Percentiles rank a stretch among this genome's conserved stretches.
phyloP scores from a whole-genome alignment of 1,140 invertebrate genomes.

The fruit fly (Drosophila melanogaster) region Release_6_plus_ISO1_MT NT_033777.3:31213501-31214000 shows the following conservation, averaged over 20 bases:
- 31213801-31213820: constrained; percentile 85
- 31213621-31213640: not conserved
- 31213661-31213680: constrained; percentile 89
- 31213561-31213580: constrained; percentile 70
- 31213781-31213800: constrained; percentile 43
- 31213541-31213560: constrained; percentile 78
- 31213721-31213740: constrained; percentile 86
- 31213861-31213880: constrained; percentile 93
- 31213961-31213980: constrained; percentile 89
- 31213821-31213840: constrained; percentile 90
- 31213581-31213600: constrained; percentile 76
- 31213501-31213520: constrained; percentile 48
- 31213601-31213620: constrained; percentile 65
- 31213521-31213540: constrained; percentile 23
- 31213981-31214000: constrained; percentile 89
- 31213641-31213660: not conserved
- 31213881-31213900: constrained; percentile 90
- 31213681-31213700: constrained; percentile 92
- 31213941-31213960: constrained; percentile 88
- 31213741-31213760: constrained; percentile 88
- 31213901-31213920: constrained; percentile 92
- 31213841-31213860: constrained; percentile 91
- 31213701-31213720: constrained; percentile 93
- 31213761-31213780: not conserved
- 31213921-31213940: constrained; percentile 89